These are phyloP conservation scores for Pheosia tremula DNA, from an alignment of 2,888 invertebrate genomes.

Conservation along the genomic window DNA sequence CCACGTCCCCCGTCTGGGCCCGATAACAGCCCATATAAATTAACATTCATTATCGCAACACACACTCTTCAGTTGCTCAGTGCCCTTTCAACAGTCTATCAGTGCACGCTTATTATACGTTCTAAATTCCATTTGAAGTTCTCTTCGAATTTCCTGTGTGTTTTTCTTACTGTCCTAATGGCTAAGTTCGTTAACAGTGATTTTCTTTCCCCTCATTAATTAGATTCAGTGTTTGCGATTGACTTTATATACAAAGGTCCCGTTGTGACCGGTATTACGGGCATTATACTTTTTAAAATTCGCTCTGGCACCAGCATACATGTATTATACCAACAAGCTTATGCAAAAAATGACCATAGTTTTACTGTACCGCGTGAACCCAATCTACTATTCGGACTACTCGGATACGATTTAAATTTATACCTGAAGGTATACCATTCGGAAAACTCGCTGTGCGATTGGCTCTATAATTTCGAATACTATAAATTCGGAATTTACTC, in stretches of 20 bases:
- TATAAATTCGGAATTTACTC: constrained; percentile 78
- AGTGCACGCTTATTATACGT: constrained; percentile 43
- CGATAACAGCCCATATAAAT: constrained; percentile 75
- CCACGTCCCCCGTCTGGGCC: constrained; percentile 56
- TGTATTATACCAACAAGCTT: constrained; percentile 71
- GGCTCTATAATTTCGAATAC: constrained; percentile 80
- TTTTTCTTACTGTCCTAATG: constrained; percentile 58
- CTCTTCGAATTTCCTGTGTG: neutral
- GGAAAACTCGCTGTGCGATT: constrained; percentile 67
- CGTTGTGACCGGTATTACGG: constrained; percentile 30
- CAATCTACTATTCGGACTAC: constrained; percentile 88
- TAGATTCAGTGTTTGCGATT: constrained; percentile 44
- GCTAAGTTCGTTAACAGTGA: constrained; percentile 76
- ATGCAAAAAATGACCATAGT: constrained; percentile 81
- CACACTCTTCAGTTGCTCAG: constrained; percentile 46
- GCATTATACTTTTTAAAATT: constrained; percentile 57
- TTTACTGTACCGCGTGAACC: constrained; percentile 84
- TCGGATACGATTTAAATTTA: constrained; percentile 85
- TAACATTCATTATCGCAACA: constrained; percentile 48
- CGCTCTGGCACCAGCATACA: constrained; percentile 66
- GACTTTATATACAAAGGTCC: constrained; percentile 27
- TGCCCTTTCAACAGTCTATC: constrained; percentile 35
- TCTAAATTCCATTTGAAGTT: neutral
- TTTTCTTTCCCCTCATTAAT: constrained; percentile 73
- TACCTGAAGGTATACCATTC: constrained; percentile 56